phyloP scores from a whole-genome alignment of 2,888 invertebrate species.

The Mesoligia furuncula region DNA sequence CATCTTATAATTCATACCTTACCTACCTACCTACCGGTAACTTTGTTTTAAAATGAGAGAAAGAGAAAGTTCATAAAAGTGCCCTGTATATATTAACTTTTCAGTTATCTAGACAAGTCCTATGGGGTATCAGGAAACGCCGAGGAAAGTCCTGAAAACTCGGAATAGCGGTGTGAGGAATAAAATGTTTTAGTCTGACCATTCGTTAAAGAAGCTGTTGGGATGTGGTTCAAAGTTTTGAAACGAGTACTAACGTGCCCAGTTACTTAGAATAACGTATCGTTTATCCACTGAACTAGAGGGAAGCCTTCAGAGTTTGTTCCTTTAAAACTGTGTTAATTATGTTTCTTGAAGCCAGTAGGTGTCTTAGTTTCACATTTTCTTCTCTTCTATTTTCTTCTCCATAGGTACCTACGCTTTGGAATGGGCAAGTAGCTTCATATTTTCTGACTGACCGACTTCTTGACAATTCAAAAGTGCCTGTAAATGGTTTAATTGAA shows the following conservation, averaged over 20 bases:
- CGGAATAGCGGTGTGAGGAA: slow-evolving; percentile 44
- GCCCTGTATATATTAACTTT: slow-evolving; percentile 30
- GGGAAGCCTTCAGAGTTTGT: not conserved
- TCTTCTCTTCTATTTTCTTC: too few relatives aligned
- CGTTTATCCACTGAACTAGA: not conserved
- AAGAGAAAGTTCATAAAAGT: slow-evolving; percentile 1
- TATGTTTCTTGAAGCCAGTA: not conserved
- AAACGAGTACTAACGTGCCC: not conserved
- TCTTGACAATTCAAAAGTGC: too few relatives aligned
- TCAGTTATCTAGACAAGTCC: slow-evolving; percentile 33
- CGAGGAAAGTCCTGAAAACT: slow-evolving; percentile 38
- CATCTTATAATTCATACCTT: too few relatives aligned
- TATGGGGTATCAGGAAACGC: slow-evolving; percentile 30
- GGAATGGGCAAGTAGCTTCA: too few relatives aligned
- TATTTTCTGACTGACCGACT: too few relatives aligned
- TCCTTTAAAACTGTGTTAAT: not conserved
- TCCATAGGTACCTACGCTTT: too few relatives aligned
- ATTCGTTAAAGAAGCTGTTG: slow-evolving; percentile 52
- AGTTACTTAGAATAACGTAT: not conserved
- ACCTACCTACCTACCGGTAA: too few relatives aligned
- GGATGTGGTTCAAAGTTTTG: slow-evolving; percentile 59
- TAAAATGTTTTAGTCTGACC: slow-evolving; percentile 60
- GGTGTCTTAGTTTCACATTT: too few relatives aligned
- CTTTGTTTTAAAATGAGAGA: not conserved
- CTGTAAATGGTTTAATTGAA: too few relatives aligned